Conservation (phyloP, 2,888 invertebrate species). For the Lasioglossum zephyrum region DNA sequence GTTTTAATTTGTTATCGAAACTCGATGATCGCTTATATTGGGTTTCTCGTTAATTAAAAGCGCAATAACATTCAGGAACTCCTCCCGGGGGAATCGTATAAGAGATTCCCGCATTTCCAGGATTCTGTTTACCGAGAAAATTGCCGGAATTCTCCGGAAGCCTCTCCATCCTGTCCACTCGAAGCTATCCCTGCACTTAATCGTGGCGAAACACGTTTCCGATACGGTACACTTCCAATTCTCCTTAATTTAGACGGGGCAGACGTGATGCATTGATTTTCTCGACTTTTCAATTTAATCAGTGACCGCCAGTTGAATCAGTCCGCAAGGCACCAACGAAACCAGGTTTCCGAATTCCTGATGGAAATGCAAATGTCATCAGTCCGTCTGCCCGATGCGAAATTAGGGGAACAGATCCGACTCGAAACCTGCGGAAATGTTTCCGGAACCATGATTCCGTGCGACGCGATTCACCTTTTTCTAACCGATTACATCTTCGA, state of each 20-base stretch:
- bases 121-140: not conserved
- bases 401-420: conserved; percentile 37
- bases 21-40: not conserved
- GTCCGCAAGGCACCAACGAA: conserved; percentile 26
- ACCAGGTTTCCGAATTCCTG: conserved; percentile 45
- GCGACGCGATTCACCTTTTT: not conserved
- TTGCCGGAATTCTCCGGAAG: conserved; percentile 3
- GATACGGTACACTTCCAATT: conserved; percentile 31
- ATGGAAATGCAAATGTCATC: conserved; percentile 60
- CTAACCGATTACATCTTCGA: not conserved
- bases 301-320: conserved; percentile 36
- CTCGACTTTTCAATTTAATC: conserved; percentile 58
- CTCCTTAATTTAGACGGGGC: conserved; percentile 43
- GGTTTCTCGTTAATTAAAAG: not conserved
- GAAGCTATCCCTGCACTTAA: conserved; percentile 20
- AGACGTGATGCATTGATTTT: conserved; percentile 51
- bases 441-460: not conserved
- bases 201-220: conserved; percentile 39
- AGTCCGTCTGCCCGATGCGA: conserved; percentile 36
- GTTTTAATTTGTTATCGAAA: not conserved
- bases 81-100: no score
- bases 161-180: not conserved
- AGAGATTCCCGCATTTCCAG: not conserved
- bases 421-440: conserved; percentile 22
- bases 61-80: not conserved